A percentile compares a stretch with the other conserved stretches of the same genome.
Conservation (phyloP, 2,888 invertebrate species). For the Hypena proboscidalis region DNA sequence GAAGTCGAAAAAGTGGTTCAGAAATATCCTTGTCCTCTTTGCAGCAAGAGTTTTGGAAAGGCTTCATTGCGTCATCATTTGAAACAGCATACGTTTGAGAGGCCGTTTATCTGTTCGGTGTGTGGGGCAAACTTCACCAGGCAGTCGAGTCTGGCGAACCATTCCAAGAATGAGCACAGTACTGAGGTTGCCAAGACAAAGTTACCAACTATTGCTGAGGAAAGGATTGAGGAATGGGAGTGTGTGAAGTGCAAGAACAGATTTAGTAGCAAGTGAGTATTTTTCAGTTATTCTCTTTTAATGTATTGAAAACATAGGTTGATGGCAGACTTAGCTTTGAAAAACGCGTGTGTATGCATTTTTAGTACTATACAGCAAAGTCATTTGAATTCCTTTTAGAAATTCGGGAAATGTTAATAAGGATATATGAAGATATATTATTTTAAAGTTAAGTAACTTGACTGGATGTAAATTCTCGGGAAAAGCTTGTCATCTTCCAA, state of each 20-base stretch:
- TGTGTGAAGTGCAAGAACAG: slow-evolving; percentile 59
- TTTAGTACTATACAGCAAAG: too few species aligned
- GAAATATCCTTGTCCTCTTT: slow-evolving; percentile 88
- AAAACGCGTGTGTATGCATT: too few species aligned
- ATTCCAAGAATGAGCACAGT: slow-evolving; percentile 84
- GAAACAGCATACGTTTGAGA: slow-evolving; percentile 90
- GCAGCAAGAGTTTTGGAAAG: slow-evolving; percentile 87
- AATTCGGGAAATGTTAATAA: too few species aligned
- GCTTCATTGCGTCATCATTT: slow-evolving; percentile 89
- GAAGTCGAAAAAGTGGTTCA: slow-evolving; percentile 58
- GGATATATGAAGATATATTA: too few species aligned
- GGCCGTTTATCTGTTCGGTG: slow-evolving; percentile 87
- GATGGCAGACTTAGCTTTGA: too few species aligned
- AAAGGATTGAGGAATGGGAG: slow-evolving; percentile 45
- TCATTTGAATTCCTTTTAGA: too few species aligned
- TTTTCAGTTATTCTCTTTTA: too few species aligned
- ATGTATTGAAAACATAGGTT: too few species aligned
- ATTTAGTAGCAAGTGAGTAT: slow-evolving; percentile 61
- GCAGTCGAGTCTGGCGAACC: slow-evolving; percentile 87
- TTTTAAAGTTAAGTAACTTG: too few species aligned
- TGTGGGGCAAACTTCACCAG: slow-evolving; percentile 88
- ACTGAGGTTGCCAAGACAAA: slow-evolving; percentile 41
- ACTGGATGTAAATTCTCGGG: too few species aligned
- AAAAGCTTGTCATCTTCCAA: too few species aligned
- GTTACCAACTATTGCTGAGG: slow-evolving; percentile 33